These are phyloP conservation scores for Pseudochaenichthys georgianus DNA, from an alignment of 2,797 vertebrate genomes.

Conservation along the genomic window DNA sequence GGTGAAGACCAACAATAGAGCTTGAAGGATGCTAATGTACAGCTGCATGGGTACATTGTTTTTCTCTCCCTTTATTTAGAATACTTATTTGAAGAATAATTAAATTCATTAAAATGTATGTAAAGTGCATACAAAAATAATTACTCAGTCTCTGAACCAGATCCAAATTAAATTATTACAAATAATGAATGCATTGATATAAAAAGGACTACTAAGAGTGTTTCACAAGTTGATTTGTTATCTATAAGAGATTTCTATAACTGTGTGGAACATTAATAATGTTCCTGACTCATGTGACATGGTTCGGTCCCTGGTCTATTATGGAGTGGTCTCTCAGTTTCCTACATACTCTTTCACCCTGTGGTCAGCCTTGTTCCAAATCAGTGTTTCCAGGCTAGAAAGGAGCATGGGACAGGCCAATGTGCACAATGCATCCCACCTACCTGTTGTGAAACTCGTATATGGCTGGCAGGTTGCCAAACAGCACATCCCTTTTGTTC, in stretches of 20 bases:
- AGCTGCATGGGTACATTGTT: no score
- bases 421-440: not conserved
- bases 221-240: not conserved
- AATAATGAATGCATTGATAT: no score
- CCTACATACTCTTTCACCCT: not conserved
- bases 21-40: no score
- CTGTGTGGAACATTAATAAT: not conserved
- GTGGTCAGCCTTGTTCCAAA: not conserved
- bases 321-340: not conserved
- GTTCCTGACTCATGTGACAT: not conserved
- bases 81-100: no score
- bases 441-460: constrained; percentile 95
- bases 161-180: no score
- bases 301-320: not conserved
- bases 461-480: constrained; percentile 95
- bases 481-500: constrained; percentile 93
- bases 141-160: no score
- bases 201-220: not conserved
- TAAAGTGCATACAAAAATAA: no score
- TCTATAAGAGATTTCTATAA: not conserved
- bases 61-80: no score
- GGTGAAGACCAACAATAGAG: no score
- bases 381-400: not conserved
- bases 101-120: no score
- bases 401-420: not conserved